Base-by-base conservation (phyloP, 2,797 vertebrate genomes). In the Mareca penelope region DNA sequence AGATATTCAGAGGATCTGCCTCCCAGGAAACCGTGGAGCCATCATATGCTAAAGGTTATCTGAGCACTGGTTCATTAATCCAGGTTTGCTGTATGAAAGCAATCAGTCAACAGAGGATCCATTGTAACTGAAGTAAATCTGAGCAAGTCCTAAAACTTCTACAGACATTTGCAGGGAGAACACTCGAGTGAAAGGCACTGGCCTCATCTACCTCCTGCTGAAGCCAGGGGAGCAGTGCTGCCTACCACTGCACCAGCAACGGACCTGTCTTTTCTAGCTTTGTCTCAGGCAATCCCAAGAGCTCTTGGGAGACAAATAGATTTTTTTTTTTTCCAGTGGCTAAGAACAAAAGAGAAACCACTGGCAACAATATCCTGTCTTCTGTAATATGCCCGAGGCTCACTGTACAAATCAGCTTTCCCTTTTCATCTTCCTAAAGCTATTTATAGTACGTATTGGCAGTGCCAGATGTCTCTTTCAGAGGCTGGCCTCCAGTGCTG, bases 381-480 rank as follows among this genome's bases (percentile, higher is more conserved):
- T 90, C 91, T 90, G 76, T 73, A 92, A 88, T 57, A 89, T 17
- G 85, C 68, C 91, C 46, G 67, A 80, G 89, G 95, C 88, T 86
- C 86, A 78, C 65, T 81, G 80, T 80, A 89, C 90, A 92, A 95
- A 94, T 50, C 82, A 96, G 64, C 55, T 83, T 92, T 91, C 90
- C 15, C 1, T 91, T 95, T 97, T 92, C 88, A 90, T 92, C 79
- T 83, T 89, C 86, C 35, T 44, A 76, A n/a, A 13, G 57, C 90
- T 97, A 97, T 97, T 96, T 96, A 91, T 96, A 96, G 95, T 92
- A 48, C 15, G 24, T 60, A 92, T 3, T 80, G 82, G 95, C 95
- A 92, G 77, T 89, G 88, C 93, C 94, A 96, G 93, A 96, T 95
- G 95, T 91, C 91, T 96, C 60, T 85, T 89, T 85, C 89, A 92